Percentiles rank a stretch among this genome's conserved stretches.
These are phyloP conservation scores for Cyphomyrmex costatus DNA, from an alignment of 1,140 invertebrate species.

Conservation along the genomic window DNA sequence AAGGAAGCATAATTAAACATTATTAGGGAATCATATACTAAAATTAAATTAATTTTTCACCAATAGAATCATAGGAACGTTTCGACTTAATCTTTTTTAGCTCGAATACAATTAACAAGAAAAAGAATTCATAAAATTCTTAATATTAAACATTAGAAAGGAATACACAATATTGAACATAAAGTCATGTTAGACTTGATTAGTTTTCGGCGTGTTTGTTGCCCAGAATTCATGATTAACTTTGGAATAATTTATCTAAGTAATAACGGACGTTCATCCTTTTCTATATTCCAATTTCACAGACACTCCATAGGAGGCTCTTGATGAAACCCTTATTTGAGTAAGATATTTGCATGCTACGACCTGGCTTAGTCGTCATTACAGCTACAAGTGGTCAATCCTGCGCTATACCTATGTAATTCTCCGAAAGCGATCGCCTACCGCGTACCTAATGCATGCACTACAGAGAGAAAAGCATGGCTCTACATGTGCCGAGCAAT, in stretches of 20 bases:
- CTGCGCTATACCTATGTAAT: slow-evolving; percentile 42
- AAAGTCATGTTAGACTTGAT: no score
- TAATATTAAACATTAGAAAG: no score
- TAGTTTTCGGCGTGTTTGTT: neutral
- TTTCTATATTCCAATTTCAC: slow-evolving; percentile 16
- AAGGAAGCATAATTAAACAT: neutral
- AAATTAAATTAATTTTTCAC: no score
- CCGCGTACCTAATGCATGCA: slow-evolving; percentile 48
- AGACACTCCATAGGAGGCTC: neutral
- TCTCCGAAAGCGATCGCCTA: slow-evolving; percentile 57
- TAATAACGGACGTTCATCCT: slow-evolving; percentile 4
- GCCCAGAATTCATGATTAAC: neutral
- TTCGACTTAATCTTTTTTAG: no score
- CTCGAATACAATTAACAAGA: no score
- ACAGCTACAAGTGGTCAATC: slow-evolving; percentile 64
- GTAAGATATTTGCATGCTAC: slow-evolving; percentile 39
- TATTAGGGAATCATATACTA: neutral
- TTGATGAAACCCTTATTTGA: slow-evolving; percentile 48
- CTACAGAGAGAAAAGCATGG: slow-evolving; percentile 38
- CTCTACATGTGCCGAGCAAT: slow-evolving; percentile 36
- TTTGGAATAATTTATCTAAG: neutral
- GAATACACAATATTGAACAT: no score
- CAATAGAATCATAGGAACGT: no score
- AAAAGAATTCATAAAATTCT: no score
- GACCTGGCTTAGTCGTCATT: slow-evolving; percentile 55